Evolutionary conservation across 2,888 invertebrate genomes (phyloP).

Genomic region (Erebia palarica): DNA sequence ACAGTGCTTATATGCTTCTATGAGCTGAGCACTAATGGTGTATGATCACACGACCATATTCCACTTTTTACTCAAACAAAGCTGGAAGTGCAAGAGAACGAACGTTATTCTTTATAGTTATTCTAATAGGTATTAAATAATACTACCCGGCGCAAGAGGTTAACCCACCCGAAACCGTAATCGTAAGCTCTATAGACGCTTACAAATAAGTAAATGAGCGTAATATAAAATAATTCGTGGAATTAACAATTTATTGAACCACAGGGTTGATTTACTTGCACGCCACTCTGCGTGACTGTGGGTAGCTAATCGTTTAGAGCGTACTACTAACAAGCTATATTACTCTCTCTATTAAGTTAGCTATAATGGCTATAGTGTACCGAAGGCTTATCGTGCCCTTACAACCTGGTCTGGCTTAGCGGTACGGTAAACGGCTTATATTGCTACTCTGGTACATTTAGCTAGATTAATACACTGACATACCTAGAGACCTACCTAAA

Average conservation of each 20-base stretch:
- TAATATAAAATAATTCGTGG: slow-evolving; percentile 30
- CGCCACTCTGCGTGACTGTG: slow-evolving; percentile 36
- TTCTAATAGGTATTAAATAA: background rate
- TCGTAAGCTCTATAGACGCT: background rate
- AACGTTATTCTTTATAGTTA: no score
- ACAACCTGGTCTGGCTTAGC: slow-evolving; percentile 30
- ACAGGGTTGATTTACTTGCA: slow-evolving; percentile 29
- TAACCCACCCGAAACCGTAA: background rate
- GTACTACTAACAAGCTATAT: slow-evolving; percentile 22
- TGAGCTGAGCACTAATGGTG: no score
- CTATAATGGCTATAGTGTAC: slow-evolving; percentile 9
- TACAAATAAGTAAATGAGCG: background rate
- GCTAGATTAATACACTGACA: background rate
- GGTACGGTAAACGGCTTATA: slow-evolving; percentile 33
- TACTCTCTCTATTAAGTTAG: slow-evolving; percentile 30
- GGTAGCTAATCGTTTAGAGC: slow-evolving; percentile 26
- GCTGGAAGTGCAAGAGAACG: no score
- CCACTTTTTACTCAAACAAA: no score
- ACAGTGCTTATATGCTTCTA: no score
- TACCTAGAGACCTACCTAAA: background rate
- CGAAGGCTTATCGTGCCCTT: slow-evolving; percentile 28
- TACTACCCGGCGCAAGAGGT: background rate
- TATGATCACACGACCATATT: no score
- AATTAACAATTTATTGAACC: slow-evolving; percentile 25
- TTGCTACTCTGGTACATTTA: slow-evolving; percentile 4